Evolutionary conservation across 1,140 invertebrate species (phyloP).

Genomic region (Cryptotermes secundus): DNA sequence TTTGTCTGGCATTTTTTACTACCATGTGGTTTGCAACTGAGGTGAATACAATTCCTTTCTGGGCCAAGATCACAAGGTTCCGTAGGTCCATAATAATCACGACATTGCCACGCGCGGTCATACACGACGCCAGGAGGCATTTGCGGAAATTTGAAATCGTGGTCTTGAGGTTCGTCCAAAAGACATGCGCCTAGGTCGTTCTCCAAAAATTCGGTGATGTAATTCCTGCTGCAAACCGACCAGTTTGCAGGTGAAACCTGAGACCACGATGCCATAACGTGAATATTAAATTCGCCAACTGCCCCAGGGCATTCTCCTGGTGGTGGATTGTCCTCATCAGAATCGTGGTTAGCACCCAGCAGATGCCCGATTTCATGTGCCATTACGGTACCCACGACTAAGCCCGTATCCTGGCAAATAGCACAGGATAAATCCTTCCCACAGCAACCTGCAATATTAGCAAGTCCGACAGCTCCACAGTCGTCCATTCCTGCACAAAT

Average conservation of each 20-base stretch:
- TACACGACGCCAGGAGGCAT: constrained; percentile 70
- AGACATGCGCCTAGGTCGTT: constrained; percentile 65
- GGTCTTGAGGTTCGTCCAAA: constrained; percentile 60
- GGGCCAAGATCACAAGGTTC: background rate
- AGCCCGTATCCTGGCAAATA: constrained; percentile 68
- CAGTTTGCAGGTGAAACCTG: constrained; percentile 58
- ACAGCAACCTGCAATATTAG: constrained; percentile 65
- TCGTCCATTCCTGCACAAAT: constrained; percentile 58
- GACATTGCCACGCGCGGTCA: constrained; percentile 65
- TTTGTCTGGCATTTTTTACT: constrained; percentile 56
- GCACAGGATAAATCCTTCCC: constrained; percentile 60
- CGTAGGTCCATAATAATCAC: background rate
- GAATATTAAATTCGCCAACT: constrained; percentile 46
- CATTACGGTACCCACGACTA: constrained; percentile 64
- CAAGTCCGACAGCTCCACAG: constrained; percentile 65
- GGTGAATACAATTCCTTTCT: constrained; percentile 50
- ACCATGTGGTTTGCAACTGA: constrained; percentile 56
- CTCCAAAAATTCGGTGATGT: constrained; percentile 67
- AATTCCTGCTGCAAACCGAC: constrained; percentile 64
- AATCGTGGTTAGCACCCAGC: constrained; percentile 64
- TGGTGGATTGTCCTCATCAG: constrained; percentile 41
- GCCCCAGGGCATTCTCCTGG: constrained; percentile 48
- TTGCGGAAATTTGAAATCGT: constrained; percentile 53
- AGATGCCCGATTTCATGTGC: constrained; percentile 74
- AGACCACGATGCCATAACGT: constrained; percentile 67